Evolutionary conservation across 1,140 invertebrate genomes (phyloP), one percentile per base, ranked within the genome.

Genomic region (Atta colombica): DNA sequence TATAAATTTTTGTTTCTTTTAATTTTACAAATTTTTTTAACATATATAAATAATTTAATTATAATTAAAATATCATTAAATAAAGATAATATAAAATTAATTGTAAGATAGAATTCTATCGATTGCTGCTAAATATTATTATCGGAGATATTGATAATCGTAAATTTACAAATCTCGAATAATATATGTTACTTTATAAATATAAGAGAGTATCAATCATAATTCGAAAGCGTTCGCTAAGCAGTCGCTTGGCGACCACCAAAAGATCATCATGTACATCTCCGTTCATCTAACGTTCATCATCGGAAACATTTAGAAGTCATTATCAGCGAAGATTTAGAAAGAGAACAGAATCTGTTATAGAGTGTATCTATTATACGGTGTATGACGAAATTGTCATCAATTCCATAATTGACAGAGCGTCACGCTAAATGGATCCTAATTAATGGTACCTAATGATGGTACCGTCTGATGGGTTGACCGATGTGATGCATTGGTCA

Each of bases 321-420:
- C 45, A 35, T 51, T 77, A 77, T 77, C 72, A 58, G n/a, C n/a
- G 49, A 80, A 16, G 8, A 81, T 60, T 72, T 49, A 60, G 35
- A 31, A 25, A 68, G 14, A 58, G 16, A n/a, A 71, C 21, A 58
- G 58, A 21, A 39, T 3, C 6, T 10, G 16, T n/a, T 21, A 5
- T 4, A 45, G 25, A 10, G 10, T 58, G 35, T 21, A 66, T 31
- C 10, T 21, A 25, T 80, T 53, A 55, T 45, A 31, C 31, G 35
- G 58, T 75, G 84, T 53, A 69, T 75, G 69, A 84, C 66, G 68
- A 89, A 90, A 87, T 82, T 84, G 84, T 89, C 86, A 89, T 93
- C 89, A 90, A 91, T 93, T 88, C 89, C 87, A 69, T 90, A 91
- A 93, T 92, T 90, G 88, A 92, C 87, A 89, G 75, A 72, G 84